Evolutionary conservation across 2,888 invertebrate genomes (phyloP).

Genomic region (Cecidostiba fungosa): DNA sequence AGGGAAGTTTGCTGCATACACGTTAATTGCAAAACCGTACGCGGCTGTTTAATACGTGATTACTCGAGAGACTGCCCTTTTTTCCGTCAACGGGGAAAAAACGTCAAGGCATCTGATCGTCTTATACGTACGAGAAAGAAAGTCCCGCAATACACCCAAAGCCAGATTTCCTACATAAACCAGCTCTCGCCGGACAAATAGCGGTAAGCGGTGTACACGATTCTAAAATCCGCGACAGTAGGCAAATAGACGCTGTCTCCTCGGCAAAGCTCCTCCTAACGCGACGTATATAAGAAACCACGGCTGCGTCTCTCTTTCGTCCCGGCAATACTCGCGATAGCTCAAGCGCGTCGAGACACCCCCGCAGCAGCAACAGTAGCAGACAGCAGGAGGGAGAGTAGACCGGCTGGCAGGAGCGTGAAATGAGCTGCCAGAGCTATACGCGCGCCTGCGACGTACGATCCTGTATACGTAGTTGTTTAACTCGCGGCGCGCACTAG

Average conservation of each 20-base stretch:
- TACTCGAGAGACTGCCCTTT: no score
- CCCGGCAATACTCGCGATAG: conserved; percentile 42
- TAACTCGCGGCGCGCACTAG: conserved; percentile 67
- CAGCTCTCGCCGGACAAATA: no score
- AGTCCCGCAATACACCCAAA: background rate
- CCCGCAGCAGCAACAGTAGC: background rate
- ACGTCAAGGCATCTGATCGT: background rate
- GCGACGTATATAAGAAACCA: conserved; percentile 59
- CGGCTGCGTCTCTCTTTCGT: conserved; percentile 59
- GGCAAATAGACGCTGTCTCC: conserved; percentile 29
- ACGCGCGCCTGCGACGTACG: conserved; percentile 68
- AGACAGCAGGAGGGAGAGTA: conserved; percentile 52
- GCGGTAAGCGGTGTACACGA: background rate
- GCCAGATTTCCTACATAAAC: background rate
- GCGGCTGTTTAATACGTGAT: no score
- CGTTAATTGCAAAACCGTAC: no score
- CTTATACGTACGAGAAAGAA: background rate
- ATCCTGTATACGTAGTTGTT: conserved; percentile 68
- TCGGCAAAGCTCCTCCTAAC: conserved; percentile 48
- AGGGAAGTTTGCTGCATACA: background rate
- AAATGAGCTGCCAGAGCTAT: conserved; percentile 73
- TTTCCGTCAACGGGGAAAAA: background rate
- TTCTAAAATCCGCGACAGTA: conserved; percentile 19
- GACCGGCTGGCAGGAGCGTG: conserved; percentile 71
- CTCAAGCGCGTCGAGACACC: conserved; percentile 63